Percentiles rank a stretch among this genome's conserved stretches.
phyloP scores from a whole-genome alignment of 2,113 vertebrate species.

The Thomomys bottae region DNA sequence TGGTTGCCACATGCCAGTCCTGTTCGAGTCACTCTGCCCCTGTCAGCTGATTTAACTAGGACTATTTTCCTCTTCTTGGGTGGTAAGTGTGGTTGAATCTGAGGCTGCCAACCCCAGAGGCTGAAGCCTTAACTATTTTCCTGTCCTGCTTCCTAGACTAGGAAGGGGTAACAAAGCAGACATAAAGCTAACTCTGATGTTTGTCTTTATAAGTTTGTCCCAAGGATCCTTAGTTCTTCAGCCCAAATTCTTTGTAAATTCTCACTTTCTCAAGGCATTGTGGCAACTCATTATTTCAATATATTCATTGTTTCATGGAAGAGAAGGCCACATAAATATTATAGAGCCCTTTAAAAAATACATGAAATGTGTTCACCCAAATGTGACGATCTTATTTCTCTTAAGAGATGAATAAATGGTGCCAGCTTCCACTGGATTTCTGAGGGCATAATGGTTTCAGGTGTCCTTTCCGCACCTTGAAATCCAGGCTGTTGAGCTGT shows the following conservation, averaged over 20 bases:
- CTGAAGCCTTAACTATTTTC: neutral
- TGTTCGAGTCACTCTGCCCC: neutral
- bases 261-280: neutral
- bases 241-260: constrained; percentile 38
- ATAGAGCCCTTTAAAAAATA: constrained; percentile 56
- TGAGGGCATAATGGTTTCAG: neutral
- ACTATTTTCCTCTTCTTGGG: neutral
- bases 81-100: neutral
- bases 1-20: constrained; percentile 5
- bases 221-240: neutral
- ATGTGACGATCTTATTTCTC: neutral
- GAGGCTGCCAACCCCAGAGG: neutral
- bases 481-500: no score
- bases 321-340: constrained; percentile 65
- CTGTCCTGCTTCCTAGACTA: neutral
- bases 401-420: constrained; percentile 31
- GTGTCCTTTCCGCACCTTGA: neutral
- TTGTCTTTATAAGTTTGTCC: constrained; percentile 7
- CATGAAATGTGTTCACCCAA: constrained; percentile 34
- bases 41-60: constrained; percentile 5
- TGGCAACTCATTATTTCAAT: constrained; percentile 62
- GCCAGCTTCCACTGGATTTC: neutral
- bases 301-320: constrained; percentile 61
- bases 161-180: neutral
- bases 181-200: neutral